Base-by-base conservation (phyloP, 2,888 invertebrate species). In the Ormyrus rosae region DNA sequence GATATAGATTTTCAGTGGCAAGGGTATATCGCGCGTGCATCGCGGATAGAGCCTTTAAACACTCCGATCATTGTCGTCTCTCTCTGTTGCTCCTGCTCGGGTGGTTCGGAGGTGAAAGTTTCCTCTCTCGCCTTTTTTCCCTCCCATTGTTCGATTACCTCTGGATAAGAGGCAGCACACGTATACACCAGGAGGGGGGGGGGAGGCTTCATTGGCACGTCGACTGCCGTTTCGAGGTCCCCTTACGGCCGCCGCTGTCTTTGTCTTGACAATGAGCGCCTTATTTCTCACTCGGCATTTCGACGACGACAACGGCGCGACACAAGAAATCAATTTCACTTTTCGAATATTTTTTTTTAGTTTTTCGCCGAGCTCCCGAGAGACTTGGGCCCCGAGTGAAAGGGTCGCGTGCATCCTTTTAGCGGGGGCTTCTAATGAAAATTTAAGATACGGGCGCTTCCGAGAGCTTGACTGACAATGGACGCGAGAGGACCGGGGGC, bases 21-120 rank as follows among this genome's bases (percentile, higher is more conserved):
- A 81, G 80, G 80, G 70, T 80, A 81, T 77, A 81, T 72, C 77
- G 72, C 72, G 77, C 80, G 76, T 81, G 76, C 77, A 77, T 81
- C 80, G 80, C 58, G 80, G 60, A 75, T 79, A 75, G 75, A 80
- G 74, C 80, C 75, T 75, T 80, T 75, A 75, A 74, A 58, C 61
- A 5, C 58, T 78, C 64, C 72, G 56, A 81, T 81, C 80, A 81
- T 81, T 77, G 80, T 81, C 80, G 68, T 81, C 53, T 10, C 34
- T 61, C 68, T 70, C 56, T 34, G 2, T 34, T 34, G 34, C 34
- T 34, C 34, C 3, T 34, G 34, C 46, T 64, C 70, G 70, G 45
- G 50, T 46, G 58, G 65, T 48, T 8, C n/a, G 60, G 65, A 72
- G 76, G 76, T 77, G 76, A 80, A 80, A 80, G 80, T 80, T 68